Evolutionary conservation across 2,888 invertebrate genomes (phyloP).

Genomic region (Ophion ventricosus): DNA sequence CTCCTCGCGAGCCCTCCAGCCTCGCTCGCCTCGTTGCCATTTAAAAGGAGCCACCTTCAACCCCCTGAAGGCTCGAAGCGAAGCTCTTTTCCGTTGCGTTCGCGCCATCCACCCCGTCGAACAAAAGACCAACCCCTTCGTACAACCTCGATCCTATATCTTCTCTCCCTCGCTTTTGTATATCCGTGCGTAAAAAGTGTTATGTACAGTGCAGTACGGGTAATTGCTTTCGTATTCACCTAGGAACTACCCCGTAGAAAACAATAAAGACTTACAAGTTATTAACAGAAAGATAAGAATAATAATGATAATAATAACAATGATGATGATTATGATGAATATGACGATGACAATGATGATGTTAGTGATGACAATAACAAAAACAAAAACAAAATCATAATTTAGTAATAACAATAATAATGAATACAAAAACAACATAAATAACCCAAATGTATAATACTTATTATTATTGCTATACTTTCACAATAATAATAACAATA

Average conservation of each 20-base stretch:
- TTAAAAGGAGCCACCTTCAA: not conserved
- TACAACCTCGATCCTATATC: not conserved
- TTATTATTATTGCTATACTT: no score
- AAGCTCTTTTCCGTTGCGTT: not conserved
- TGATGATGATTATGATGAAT: no score
- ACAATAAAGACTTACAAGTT: not conserved
- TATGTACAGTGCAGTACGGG: not conserved
- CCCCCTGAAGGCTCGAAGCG: not conserved
- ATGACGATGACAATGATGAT: no score
- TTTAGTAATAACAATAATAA: no score
- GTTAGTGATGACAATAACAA: no score
- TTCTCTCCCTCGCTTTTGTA: not conserved
- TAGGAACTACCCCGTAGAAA: not conserved
- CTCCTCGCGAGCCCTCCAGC: conserved; percentile 5
- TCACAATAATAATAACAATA: no score
- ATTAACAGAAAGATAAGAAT: no score
- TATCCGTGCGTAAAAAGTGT: not conserved
- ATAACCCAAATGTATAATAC: no score
- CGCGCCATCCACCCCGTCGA: not conserved
- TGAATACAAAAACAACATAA: no score
- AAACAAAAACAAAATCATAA: no score
- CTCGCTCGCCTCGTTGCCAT: not conserved
- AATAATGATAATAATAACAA: not conserved
- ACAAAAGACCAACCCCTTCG: conserved; percentile 2
- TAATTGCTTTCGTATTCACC: not conserved